Base-by-base conservation (phyloP, 2,888 invertebrate species). In the Tupiocoris notatus region DNA sequence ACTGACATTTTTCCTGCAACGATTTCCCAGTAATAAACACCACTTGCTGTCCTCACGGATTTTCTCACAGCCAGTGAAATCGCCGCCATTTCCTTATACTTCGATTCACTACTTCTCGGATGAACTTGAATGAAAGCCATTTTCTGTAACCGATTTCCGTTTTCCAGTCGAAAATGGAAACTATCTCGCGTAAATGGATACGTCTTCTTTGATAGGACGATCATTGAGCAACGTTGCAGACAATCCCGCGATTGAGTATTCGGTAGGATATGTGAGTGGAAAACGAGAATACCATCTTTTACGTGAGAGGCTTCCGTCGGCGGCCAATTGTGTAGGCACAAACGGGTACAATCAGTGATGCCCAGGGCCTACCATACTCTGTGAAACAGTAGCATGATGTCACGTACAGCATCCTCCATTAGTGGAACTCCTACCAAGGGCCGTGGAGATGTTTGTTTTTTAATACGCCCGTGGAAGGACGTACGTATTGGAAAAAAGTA, bases 21-120 rank as follows among this genome's bases (percentile, higher is more conserved):
- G n/a, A 65, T 39, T 21, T 70, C 59, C 59, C 58, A 59, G 70
- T 70, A 70, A 70, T 70, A 58, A 70, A 59, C 70, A 59, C 70
- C 59, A 39, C 63, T 21, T 59, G 70, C 59, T 70, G 70, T 58
- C 59, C 70, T 70, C 70, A 22, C 24, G 24, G 39, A 39, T 39
- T n/a, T n/a, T n/a, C n/a, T n/a, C n/a, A n/a, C n/a, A n/a, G n/a
- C n/a, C n/a, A n/a, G n/a, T n/a, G n/a, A n/a, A n/a, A n/a, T n/a
- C n/a, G n/a, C n/a, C n/a, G n/a, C n/a, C n/a, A n/a, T n/a, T n/a
- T n/a, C n/a, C n/a, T n/a, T n/a, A n/a, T n/a, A n/a, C n/a, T n/a
- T n/a, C n/a, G n/a, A n/a, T n/a, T n/a, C n/a, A n/a, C n/a, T n/a
- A n/a, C n/a, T n/a, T n/a, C n/a, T n/a, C n/a, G n/a, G n/a, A n/a